Evolutionary conservation across 2,113 vertebrate species (phyloP).

Genomic region (human (Homo sapiens)): DNA sequence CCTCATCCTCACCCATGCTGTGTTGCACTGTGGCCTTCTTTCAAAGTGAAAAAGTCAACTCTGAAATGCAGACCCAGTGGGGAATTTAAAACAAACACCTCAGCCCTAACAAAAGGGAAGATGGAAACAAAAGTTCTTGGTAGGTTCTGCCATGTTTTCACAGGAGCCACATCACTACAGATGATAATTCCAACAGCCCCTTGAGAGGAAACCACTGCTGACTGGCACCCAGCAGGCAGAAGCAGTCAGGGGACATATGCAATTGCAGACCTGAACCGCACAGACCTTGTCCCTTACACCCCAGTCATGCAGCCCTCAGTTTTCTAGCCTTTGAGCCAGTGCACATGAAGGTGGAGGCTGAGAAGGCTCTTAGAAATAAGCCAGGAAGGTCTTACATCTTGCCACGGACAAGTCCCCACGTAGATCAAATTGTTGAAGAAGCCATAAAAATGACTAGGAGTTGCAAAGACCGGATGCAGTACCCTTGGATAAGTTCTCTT

Average conservation of each 20-base stretch:
- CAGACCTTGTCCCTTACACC: not conserved
- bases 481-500: not conserved
- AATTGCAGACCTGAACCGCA: not conserved
- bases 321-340: not conserved
- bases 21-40: not conserved
- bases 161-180: too few species aligned
- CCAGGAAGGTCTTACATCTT: not conserved
- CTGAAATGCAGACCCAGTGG: not conserved
- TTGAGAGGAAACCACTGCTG: not conserved
- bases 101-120: not conserved
- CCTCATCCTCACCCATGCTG: not conserved
- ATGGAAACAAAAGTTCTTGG: not conserved
- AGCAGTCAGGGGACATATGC: fast-evolving
- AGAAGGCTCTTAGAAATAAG: not conserved
- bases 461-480: not conserved
- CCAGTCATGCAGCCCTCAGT: not conserved
- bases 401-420: not conserved
- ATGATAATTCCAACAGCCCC: not conserved
- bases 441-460: not conserved
- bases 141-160: not conserved
- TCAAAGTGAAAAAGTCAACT: not conserved
- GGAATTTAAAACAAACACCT: not conserved
- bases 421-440: too few species aligned
- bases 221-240: not conserved
- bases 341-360: fast-evolving